Evolutionary conservation across 2,113 vertebrate genomes (phyloP).

Genomic region (Coptodon rendalli): DNA sequence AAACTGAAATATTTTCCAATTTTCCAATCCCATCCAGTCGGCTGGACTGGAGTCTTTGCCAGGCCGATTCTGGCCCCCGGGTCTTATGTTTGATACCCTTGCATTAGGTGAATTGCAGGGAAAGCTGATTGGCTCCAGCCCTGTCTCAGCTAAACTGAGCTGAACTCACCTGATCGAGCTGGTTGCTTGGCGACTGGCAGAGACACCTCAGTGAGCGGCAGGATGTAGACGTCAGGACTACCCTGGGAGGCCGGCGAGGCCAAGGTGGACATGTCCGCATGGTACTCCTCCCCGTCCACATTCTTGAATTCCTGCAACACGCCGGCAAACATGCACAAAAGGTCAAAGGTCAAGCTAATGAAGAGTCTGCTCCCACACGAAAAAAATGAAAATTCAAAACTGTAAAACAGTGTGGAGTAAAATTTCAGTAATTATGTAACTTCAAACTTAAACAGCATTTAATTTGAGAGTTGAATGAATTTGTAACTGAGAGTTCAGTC

Average conservation of each 20-base stretch:
- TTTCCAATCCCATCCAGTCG: neutral
- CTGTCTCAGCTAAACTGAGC: neutral
- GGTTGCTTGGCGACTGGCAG: slow-evolving; percentile 89
- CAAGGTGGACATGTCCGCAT: slow-evolving; percentile 77
- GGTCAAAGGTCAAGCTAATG: neutral
- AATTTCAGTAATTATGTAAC: neutral
- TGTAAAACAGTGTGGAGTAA: neutral
- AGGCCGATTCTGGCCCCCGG: rapidly evolving
- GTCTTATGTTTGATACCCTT: neutral
- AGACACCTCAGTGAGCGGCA: slow-evolving; percentile 89
- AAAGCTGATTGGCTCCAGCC: neutral
- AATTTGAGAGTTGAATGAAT: neutral
- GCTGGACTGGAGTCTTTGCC: neutral
- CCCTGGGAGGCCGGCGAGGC: slow-evolving; percentile 79
- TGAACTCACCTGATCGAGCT: slow-evolving; percentile 79
- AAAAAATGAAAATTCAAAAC: neutral
- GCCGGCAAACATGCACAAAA: neutral
- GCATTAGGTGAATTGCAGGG: neutral
- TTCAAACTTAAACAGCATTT: neutral
- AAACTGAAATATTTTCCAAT: neutral
- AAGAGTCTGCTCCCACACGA: neutral
- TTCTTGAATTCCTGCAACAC: slow-evolving; percentile 88
- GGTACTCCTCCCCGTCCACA: slow-evolving; percentile 82
- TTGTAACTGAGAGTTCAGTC: neutral
- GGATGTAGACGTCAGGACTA: slow-evolving; percentile 88